phyloP scores from a whole-genome alignment of 2,888 invertebrate species.

The Drosophila testacea region DNA sequence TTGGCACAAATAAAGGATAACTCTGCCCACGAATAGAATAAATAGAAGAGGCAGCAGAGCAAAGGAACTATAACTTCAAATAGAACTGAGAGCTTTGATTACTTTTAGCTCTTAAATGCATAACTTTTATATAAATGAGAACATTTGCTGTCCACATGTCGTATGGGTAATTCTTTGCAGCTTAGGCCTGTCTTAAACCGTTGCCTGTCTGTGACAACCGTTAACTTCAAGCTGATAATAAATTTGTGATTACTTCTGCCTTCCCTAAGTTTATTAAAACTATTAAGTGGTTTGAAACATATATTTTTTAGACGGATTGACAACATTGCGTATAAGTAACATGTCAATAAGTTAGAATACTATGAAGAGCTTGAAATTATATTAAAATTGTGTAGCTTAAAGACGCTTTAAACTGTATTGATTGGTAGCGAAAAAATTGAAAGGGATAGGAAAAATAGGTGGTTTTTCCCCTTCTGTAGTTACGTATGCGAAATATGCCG shows the following conservation, averaged over 20 bases:
- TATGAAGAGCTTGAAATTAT: not conserved
- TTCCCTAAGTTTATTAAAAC: slow-evolving; percentile 14
- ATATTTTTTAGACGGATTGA: not conserved
- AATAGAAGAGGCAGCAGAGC: not conserved
- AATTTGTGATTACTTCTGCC: not conserved
- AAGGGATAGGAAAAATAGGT: too few relatives aligned
- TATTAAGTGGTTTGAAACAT: not conserved
- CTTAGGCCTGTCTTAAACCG: not conserved
- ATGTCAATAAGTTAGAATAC: not conserved
- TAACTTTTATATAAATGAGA: not conserved
- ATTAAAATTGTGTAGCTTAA: not conserved
- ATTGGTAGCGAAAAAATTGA: too few relatives aligned
- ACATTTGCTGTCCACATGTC: slow-evolving; percentile 1
- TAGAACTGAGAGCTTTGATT: not conserved
- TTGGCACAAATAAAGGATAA: slow-evolving; percentile 19
- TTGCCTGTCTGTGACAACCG: too few relatives aligned
- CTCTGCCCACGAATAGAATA: not conserved
- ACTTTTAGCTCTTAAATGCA: slow-evolving; percentile 12
- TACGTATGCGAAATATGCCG: too few relatives aligned
- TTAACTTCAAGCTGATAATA: slow-evolving; percentile 35
- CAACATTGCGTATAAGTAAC: slow-evolving; percentile 8
- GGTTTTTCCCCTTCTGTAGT: too few relatives aligned
- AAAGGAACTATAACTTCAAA: not conserved
- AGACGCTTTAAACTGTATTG: too few relatives aligned
- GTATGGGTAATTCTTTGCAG: slow-evolving; percentile 8